Evolutionary conservation across 2,113 vertebrate species (phyloP).

Genomic region (Nyctereutes procyonoides): DNA sequence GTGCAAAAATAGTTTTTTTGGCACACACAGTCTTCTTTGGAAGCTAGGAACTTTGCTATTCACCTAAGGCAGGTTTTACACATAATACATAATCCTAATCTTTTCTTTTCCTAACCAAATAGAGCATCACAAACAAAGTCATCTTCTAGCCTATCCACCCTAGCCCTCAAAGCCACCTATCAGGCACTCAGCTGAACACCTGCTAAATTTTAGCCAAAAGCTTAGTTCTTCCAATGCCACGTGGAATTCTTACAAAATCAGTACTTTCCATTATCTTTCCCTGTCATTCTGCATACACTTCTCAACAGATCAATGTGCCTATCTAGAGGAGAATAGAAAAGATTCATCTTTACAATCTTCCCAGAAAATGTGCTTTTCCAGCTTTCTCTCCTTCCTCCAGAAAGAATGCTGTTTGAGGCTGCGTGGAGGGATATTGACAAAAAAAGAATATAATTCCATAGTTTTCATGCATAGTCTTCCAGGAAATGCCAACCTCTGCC

Average conservation of each 20-base stretch:
- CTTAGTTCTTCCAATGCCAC: neutral
- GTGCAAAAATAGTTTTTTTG: neutral
- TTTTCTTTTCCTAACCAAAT: slow-evolving; percentile 1
- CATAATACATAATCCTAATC: neutral
- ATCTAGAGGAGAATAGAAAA: neutral
- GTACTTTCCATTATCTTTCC: slow-evolving; percentile 18
- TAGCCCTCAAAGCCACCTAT: neutral
- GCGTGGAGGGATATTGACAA: neutral
- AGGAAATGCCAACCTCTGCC: neutral
- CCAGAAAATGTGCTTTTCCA: neutral
- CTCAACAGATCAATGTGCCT: slow-evolving; percentile 6
- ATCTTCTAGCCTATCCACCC: neutral
- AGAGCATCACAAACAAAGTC: neutral
- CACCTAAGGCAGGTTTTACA: neutral
- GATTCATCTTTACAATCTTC: neutral
- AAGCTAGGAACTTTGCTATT: neutral
- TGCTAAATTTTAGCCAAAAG: slow-evolving; percentile 50
- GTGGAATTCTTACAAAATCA: slow-evolving; percentile 58
- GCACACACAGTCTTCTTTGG: neutral
- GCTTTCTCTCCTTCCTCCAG: slow-evolving; percentile 15
- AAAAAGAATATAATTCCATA: neutral
- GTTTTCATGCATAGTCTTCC: neutral
- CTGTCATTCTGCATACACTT: neutral
- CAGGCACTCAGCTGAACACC: neutral
- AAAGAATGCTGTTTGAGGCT: neutral